A percentile compares a stretch with the other conserved stretches of the same genome.
Conservation (phyloP, 2,797 vertebrate species). For the Lophotriccus pileatus region DNA sequence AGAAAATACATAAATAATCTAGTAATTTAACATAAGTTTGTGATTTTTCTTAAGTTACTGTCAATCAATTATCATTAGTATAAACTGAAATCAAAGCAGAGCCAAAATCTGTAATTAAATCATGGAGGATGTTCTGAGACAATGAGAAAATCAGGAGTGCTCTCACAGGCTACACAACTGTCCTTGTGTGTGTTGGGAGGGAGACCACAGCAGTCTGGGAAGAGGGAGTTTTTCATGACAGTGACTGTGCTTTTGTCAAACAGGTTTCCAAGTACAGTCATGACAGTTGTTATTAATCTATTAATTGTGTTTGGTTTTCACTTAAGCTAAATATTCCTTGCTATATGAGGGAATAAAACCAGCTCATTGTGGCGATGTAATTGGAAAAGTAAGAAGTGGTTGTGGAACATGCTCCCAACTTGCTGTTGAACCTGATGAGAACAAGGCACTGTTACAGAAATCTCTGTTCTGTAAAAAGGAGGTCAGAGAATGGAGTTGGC, state of each 20-base stretch:
- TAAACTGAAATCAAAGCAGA: conserved; percentile 71
- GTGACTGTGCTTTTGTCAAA: background rate
- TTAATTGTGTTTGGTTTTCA: conserved; percentile 17
- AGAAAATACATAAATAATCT: conserved; percentile 74
- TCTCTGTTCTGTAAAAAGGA: background rate
- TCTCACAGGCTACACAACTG: background rate
- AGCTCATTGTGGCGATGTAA: background rate
- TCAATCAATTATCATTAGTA: conserved; percentile 69
- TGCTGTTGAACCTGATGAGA: background rate
- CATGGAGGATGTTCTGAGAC: conserved; percentile 36
- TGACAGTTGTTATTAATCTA: background rate
- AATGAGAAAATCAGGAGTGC: conserved; percentile 35
- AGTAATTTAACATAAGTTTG: conserved; percentile 67
- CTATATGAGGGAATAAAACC: background rate
- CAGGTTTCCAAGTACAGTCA: background rate
- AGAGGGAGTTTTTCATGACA: background rate
- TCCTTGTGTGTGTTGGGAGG: background rate
- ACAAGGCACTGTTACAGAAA: background rate
- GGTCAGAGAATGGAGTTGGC: background rate
- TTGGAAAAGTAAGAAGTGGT: background rate
- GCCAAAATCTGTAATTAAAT: conserved; percentile 61
- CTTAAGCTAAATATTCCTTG: background rate
- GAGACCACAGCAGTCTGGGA: background rate
- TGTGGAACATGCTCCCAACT: background rate
- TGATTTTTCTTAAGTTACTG: conserved; percentile 72